phyloP scores from a whole-genome alignment of 2,888 invertebrate species.

The Nebria salina region DNA sequence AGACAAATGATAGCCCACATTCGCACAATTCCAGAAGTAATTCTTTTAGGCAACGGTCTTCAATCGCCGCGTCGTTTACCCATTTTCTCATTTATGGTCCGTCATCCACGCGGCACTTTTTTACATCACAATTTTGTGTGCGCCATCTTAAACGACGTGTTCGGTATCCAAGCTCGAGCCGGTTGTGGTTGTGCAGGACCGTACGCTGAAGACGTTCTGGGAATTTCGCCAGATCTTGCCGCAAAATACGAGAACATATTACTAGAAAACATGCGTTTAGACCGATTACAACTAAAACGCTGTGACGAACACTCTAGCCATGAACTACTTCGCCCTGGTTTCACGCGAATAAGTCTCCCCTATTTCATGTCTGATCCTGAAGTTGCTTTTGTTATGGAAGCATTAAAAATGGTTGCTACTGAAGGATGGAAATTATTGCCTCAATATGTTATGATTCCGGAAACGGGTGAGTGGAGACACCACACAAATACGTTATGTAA shows the following conservation, averaged over 20 bases:
- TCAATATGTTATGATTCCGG: constrained; percentile 85
- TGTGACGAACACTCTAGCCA: constrained; percentile 62
- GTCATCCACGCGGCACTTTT: constrained; percentile 82
- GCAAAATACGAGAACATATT: constrained; percentile 78
- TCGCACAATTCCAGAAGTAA: constrained; percentile 80
- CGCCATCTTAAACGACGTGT: constrained; percentile 88
- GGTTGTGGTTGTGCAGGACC: constrained; percentile 85
- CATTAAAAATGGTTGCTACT: constrained; percentile 86
- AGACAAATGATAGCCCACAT: constrained; percentile 84
- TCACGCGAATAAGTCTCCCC: constrained; percentile 84
- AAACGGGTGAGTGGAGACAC: constrained; percentile 91
- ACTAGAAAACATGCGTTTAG: constrained; percentile 66
- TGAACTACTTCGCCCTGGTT: constrained; percentile 86
- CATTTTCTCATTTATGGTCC: constrained; percentile 86
- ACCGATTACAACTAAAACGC: constrained; percentile 40
- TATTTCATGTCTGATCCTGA: constrained; percentile 85
- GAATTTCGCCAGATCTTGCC: constrained; percentile 81
- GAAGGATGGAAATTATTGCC: constrained; percentile 91
- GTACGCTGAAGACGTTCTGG: constrained; percentile 85
- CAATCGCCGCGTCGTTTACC: constrained; percentile 77
- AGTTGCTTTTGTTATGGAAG: constrained; percentile 83
- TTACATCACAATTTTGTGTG: constrained; percentile 90
- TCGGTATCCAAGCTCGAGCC: constrained; percentile 87
- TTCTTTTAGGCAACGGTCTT: constrained; percentile 77
- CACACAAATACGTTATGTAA: constrained; percentile 80